Conservation (phyloP, 1,140 invertebrate genomes). For the Drosophila jambulina region DNA sequence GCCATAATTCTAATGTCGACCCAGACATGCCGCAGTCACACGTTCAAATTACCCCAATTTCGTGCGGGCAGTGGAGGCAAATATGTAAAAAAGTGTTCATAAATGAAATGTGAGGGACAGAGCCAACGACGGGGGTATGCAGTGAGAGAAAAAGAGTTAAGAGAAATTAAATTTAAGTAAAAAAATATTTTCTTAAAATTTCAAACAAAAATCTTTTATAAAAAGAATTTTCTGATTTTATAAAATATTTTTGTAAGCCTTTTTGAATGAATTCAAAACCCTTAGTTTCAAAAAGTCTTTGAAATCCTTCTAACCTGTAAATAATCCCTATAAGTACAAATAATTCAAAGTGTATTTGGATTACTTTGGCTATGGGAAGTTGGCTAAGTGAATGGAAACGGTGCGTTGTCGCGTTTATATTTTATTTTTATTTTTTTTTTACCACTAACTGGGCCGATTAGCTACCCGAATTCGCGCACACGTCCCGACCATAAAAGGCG, state of each 20-base stretch:
- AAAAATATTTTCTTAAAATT: no score
- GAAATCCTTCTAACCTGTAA: not conserved
- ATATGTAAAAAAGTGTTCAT: conserved; percentile 75
- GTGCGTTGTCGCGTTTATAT: conserved; percentile 28
- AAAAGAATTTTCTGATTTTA: no score
- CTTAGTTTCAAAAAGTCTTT: not conserved
- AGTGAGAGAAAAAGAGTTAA: not conserved
- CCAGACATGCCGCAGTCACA: conserved; percentile 67
- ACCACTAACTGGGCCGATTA: conserved; percentile 65
- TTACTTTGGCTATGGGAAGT: conserved; percentile 21
- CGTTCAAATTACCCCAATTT: conserved; percentile 83
- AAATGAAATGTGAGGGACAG: conserved; percentile 78
- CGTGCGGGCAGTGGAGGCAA: conserved; percentile 71
- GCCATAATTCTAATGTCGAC: conserved; percentile 74
- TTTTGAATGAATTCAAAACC: not conserved
- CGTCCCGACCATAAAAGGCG: conserved; percentile 72
- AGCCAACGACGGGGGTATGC: conserved; percentile 21
- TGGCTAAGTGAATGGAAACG: conserved; percentile 46
- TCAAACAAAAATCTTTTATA: no score
- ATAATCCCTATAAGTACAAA: not conserved
- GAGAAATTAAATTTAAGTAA: rapidly evolving
- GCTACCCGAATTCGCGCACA: conserved; percentile 81
- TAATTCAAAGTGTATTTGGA: conserved; percentile 7
- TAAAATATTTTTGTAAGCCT: not conserved
- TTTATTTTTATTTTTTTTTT: conserved; percentile 20